phyloP scores from a whole-genome alignment of 2,888 invertebrate species.

The Oscheius onirici region DNA sequence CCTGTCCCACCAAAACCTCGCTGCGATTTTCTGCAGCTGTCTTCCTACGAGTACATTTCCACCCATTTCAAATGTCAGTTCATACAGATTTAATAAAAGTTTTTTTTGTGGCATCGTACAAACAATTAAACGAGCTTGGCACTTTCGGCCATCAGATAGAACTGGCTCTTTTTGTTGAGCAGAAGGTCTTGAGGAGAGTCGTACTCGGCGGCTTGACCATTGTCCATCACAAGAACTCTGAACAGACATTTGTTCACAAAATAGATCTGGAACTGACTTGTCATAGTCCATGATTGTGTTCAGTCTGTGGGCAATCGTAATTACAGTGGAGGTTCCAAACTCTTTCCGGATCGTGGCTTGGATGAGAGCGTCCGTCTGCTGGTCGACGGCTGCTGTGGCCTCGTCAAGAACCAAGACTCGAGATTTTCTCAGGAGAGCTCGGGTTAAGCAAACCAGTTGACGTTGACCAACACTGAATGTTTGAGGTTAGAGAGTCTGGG shows the following conservation, averaged over 20 bases:
- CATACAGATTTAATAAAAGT: slow-evolving; percentile 10
- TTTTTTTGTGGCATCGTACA: neutral
- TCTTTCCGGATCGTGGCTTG: slow-evolving; percentile 72
- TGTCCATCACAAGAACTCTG: slow-evolving; percentile 60
- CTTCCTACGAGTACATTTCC: neutral
- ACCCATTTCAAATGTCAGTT: slow-evolving; percentile 8
- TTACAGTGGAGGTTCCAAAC: slow-evolving; percentile 55
- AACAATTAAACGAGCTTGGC: slow-evolving; percentile 49
- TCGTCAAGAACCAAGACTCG: slow-evolving; percentile 76
- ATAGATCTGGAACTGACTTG: slow-evolving; percentile 27
- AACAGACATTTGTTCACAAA: slow-evolving; percentile 9
- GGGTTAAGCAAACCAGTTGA: slow-evolving; percentile 74
- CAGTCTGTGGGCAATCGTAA: slow-evolving; percentile 58
- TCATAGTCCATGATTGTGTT: slow-evolving; percentile 62
- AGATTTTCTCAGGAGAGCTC: slow-evolving; percentile 73
- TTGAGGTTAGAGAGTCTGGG: neutral
- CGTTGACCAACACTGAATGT: slow-evolving; percentile 74
- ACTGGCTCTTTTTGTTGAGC: slow-evolving; percentile 50
- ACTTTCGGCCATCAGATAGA: slow-evolving; percentile 56
- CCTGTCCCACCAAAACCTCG: neutral
- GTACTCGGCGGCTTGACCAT: slow-evolving; percentile 53
- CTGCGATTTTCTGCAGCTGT: neutral
- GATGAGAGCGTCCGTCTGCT: slow-evolving; percentile 76
- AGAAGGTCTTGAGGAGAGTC: slow-evolving; percentile 56
- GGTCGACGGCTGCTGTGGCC: slow-evolving; percentile 76